phyloP scores from a whole-genome alignment of 2,888 invertebrate genomes.

The Eilema caniola region DNA sequence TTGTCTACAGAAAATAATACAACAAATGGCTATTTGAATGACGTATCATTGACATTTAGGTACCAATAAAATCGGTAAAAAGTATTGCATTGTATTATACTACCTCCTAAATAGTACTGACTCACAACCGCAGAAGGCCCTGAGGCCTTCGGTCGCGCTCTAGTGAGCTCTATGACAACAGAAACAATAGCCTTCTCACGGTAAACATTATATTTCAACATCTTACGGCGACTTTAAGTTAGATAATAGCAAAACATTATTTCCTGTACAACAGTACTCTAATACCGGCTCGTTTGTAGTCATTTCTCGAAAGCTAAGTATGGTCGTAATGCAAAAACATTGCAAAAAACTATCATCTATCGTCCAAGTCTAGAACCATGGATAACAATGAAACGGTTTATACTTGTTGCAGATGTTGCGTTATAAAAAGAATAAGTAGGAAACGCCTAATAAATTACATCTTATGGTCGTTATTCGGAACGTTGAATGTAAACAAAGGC shows the following conservation, averaged over 20 bases:
- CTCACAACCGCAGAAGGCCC: constrained; percentile 59
- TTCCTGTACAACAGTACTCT: constrained; percentile 46
- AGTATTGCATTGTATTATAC: constrained; percentile 23
- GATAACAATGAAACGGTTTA: constrained; percentile 30
- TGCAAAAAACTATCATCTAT: constrained; percentile 27
- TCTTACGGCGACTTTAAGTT: constrained; percentile 41
- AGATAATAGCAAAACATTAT: constrained; percentile 43
- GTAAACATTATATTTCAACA: constrained; percentile 65
- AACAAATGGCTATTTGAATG: constrained; percentile 17
- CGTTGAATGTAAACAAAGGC: constrained; percentile 45
- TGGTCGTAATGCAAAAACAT: constrained; percentile 8
- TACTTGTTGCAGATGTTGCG: constrained; percentile 31
- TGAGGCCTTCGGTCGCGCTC: constrained; percentile 71
- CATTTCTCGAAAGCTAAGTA: constrained; percentile 19
- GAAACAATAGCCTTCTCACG: constrained; percentile 76
- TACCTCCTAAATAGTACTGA: constrained; percentile 52
- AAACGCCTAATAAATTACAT: constrained; percentile 36
- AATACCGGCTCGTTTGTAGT: constrained; percentile 27
- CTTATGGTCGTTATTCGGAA: constrained; percentile 48
- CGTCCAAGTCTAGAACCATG: constrained; percentile 29
- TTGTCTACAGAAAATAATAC: background rate
- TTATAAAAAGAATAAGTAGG: constrained; percentile 39
- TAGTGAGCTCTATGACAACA: constrained; percentile 68
- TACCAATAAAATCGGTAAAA: constrained; percentile 36
- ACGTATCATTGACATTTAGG: constrained; percentile 25